Percentiles rank a stretch among this genome's conserved stretches.
These are phyloP conservation scores for Platycheirus rosarum DNA, from an alignment of 2,888 invertebrate species.

Conservation along the genomic window DNA sequence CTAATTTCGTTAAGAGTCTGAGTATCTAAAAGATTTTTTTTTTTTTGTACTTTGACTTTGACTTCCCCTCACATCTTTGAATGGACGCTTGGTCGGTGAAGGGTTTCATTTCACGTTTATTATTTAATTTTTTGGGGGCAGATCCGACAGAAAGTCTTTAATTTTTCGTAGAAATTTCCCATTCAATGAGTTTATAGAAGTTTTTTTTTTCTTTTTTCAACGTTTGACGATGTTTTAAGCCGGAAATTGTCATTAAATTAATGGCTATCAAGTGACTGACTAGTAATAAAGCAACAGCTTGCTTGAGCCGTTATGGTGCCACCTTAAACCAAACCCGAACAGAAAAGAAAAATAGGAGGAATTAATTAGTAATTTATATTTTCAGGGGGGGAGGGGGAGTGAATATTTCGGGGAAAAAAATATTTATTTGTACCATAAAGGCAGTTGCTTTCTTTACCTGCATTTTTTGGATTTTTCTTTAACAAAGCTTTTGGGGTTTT, in stretches of 20 bases:
- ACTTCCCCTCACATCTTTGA: no score
- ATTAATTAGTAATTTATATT: constrained; percentile 58
- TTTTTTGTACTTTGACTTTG: constrained; percentile 6
- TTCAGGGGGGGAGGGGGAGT: no score
- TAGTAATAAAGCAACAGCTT: constrained; percentile 38
- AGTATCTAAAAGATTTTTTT: constrained; percentile 5
- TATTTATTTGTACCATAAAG: not conserved
- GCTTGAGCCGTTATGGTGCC: not conserved
- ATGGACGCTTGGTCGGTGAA: constrained; percentile 61
- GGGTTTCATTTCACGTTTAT: constrained; percentile 42
- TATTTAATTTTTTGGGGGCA: constrained; percentile 20
- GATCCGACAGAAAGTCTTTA: not conserved
- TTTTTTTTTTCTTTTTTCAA: no score
- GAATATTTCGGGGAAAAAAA: constrained; percentile 42
- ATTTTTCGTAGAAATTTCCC: constrained; percentile 63
- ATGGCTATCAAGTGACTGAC: constrained; percentile 54
- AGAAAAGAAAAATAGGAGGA: constrained; percentile 17
- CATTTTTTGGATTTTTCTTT: constrained; percentile 6
- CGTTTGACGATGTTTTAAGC: constrained; percentile 48
- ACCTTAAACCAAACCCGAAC: not conserved
- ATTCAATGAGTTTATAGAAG: constrained; percentile 42
- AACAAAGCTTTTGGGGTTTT: constrained; percentile 9
- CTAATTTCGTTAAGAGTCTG: constrained; percentile 26
- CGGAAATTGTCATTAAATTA: constrained; percentile 71
- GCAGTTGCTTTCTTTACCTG: constrained; percentile 46